Conservation (phyloP, 2,113 vertebrate species). For the Cephalopholis sonnerati region DNA sequence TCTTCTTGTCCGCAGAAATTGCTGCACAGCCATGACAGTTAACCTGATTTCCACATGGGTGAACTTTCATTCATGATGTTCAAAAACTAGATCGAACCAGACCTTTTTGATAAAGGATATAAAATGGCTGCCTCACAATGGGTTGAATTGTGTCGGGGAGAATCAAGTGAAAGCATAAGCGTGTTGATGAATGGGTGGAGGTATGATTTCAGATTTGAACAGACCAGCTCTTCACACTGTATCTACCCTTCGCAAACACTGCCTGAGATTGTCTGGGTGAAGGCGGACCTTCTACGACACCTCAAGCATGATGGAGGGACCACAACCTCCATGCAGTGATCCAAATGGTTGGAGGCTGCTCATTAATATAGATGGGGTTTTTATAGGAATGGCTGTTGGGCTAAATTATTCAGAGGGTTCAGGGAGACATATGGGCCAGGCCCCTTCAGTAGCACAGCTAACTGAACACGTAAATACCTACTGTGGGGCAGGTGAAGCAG, state of each 20-base stretch:
- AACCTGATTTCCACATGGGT: constrained; percentile 6
- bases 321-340: constrained; percentile 60
- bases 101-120: neutral
- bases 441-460: constrained; percentile 67
- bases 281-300: constrained; percentile 32
- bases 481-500: constrained; percentile 62
- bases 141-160: neutral
- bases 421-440: constrained; percentile 77
- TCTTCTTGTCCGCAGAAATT: neutral
- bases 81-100: neutral
- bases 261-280: constrained; percentile 26
- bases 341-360: constrained; percentile 77
- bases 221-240: neutral
- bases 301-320: constrained; percentile 63
- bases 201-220: constrained; percentile 22
- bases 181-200: constrained; percentile 1
- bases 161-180: neutral
- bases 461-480: constrained; percentile 77
- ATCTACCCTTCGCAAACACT: neutral
- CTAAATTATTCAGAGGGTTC: constrained; percentile 83
- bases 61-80: constrained; percentile 3
- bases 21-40: neutral
- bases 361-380: constrained; percentile 87
- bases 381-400: constrained; percentile 83
- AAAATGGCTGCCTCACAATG: constrained; percentile 5